A percentile compares a stretch with the other conserved stretches of the same genome.
Conservation (phyloP, 1,140 invertebrate species). For the Tenebrio molitor region DNA sequence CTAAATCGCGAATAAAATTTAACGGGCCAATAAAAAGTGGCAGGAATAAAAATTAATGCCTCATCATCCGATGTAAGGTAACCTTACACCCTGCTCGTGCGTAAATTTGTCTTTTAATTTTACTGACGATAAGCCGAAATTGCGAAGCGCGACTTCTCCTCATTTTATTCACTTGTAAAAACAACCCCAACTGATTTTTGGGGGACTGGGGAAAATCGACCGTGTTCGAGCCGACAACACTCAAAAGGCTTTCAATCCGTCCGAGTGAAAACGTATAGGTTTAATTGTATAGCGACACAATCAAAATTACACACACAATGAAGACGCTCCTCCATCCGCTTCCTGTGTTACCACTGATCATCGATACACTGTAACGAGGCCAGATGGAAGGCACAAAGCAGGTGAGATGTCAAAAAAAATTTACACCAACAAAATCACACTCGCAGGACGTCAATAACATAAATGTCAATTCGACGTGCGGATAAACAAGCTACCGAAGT, state of each 20-base stretch:
- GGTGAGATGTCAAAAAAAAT: not conserved
- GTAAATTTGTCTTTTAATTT: constrained; percentile 40
- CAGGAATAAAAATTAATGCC: constrained; percentile 36
- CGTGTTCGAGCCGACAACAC: not conserved
- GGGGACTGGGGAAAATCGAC: constrained; percentile 13
- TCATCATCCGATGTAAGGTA: constrained; percentile 27
- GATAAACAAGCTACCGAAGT: constrained; percentile 9
- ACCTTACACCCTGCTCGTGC: constrained; percentile 29
- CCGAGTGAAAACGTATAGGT: constrained; percentile 18
- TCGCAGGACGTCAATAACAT: constrained; percentile 24
- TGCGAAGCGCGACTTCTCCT: constrained; percentile 1
- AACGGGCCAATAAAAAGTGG: constrained; percentile 23
- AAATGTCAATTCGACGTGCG: constrained; percentile 32
- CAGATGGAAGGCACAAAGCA: not conserved
- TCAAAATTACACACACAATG: constrained; percentile 15
- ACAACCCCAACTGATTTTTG: constrained; percentile 26
- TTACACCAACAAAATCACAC: not conserved
- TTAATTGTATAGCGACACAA: constrained; percentile 14
- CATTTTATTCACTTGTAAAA: constrained; percentile 6
- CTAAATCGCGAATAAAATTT: constrained; percentile 36
- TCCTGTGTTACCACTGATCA: constrained; percentile 7
- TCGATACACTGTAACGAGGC: not conserved
- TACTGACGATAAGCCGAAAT: constrained; percentile 34
- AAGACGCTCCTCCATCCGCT: constrained; percentile 34
- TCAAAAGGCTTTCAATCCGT: constrained; percentile 7